A percentile compares a stretch with the other conserved stretches of the same genome.
These are phyloP conservation scores for Astyanax mexicanus DNA, from an alignment of 2,797 vertebrate species.

Conservation along the genomic window DNA sequence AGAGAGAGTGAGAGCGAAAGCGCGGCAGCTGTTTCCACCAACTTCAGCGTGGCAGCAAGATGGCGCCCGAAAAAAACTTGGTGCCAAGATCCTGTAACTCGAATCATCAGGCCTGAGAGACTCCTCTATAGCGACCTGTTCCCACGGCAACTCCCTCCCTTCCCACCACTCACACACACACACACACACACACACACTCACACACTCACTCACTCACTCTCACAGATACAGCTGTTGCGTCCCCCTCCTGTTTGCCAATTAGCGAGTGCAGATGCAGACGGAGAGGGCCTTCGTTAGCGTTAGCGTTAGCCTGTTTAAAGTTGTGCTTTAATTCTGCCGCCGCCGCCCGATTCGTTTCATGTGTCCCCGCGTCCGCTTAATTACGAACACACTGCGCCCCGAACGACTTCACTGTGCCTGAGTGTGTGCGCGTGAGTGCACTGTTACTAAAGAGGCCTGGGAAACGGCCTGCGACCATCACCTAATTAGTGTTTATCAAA, in stretches of 20 bases:
- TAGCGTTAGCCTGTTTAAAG: slow-evolving; percentile 62
- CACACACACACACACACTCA: neutral
- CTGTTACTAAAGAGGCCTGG: neutral
- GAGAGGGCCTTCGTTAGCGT: neutral
- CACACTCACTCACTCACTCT: neutral
- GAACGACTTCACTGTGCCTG: slow-evolving; percentile 49
- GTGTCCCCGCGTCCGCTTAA: slow-evolving; percentile 66
- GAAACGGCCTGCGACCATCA: slow-evolving; percentile 32
- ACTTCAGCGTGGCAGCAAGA: slow-evolving; percentile 18
- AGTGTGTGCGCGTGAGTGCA: too few species aligned
- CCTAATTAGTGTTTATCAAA: slow-evolving; percentile 77
- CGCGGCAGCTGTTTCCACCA: slow-evolving; percentile 12
- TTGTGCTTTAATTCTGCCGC: slow-evolving; percentile 63
- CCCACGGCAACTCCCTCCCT: slow-evolving; percentile 15
- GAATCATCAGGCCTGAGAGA: slow-evolving; percentile 43
- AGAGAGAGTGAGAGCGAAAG: neutral
- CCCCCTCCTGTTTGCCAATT: slow-evolving; percentile 54
- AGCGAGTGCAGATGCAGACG: slow-evolving; percentile 24
- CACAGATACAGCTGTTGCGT: slow-evolving; percentile 14
- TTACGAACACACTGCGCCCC: slow-evolving; percentile 74
- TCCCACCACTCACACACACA: neutral
- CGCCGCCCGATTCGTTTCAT: slow-evolving; percentile 52
- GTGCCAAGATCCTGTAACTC: slow-evolving; percentile 37
- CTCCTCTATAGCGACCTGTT: slow-evolving; percentile 27
- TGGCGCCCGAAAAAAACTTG: slow-evolving; percentile 20